Conservation (phyloP, 2,113 vertebrate genomes). For the Stomatorhinus ivindoensis region DNA sequence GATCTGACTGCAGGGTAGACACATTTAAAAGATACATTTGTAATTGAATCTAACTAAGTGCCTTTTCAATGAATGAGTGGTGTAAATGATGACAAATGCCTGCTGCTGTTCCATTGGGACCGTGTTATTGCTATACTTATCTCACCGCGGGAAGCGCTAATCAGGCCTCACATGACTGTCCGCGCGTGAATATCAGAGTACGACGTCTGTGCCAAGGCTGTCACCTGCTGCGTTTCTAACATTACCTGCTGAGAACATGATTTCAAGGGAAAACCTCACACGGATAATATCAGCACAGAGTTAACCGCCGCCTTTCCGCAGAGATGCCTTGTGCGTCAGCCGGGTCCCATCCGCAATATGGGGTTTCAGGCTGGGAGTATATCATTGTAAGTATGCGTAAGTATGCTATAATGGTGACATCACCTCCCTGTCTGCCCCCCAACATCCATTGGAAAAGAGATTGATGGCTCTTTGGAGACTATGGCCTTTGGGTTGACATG, state of each 20-base stretch:
- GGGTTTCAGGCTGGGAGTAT: slow-evolving; percentile 4
- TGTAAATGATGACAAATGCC: not conserved
- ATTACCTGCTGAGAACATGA: slow-evolving; percentile 9
- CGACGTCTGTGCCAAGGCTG: slow-evolving; percentile 12
- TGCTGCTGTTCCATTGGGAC: not conserved
- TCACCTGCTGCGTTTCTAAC: not conserved
- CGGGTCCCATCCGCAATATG: not conserved
- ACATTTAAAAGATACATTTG: not conserved
- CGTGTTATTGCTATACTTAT: slow-evolving; percentile 33
- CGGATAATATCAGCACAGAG: not conserved
- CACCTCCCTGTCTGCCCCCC: not conserved
- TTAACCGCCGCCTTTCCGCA: not conserved
- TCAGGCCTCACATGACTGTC: slow-evolving; percentile 11
- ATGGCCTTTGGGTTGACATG: not conserved
- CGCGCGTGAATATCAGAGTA: slow-evolving; percentile 10
- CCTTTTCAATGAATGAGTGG: not conserved
- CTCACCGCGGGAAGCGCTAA: not conserved
- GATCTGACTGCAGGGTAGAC: not conserved
- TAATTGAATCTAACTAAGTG: not conserved
- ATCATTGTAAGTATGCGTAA: not conserved
- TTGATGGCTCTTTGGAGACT: not conserved
- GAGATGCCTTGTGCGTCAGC: not conserved
- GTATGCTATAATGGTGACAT: not conserved
- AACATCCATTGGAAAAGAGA: not conserved
- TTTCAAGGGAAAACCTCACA: not conserved